phyloP scores from a whole-genome alignment of 2,888 invertebrate species.

The Caenorhabditis zanzibari region DNA sequence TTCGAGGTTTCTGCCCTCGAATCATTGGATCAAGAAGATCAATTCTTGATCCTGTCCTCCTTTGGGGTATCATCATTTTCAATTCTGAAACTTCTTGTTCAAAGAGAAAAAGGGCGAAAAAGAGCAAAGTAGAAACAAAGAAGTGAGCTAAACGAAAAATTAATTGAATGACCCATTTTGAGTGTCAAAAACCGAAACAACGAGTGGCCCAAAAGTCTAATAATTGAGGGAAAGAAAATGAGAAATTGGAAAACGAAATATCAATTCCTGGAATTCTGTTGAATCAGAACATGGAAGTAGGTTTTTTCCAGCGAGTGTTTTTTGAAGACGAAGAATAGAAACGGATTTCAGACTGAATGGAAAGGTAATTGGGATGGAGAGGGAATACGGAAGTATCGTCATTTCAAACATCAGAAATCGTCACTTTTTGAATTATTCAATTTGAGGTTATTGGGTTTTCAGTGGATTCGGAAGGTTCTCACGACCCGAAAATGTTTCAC shows the following conservation, averaged over 20 bases:
- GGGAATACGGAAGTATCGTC: conserved; percentile 8
- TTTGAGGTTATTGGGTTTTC: too few relatives aligned
- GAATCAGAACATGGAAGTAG: background rate
- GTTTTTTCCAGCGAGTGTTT: background rate
- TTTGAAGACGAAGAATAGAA: background rate
- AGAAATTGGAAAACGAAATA: background rate
- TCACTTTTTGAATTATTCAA: conserved; percentile 2
- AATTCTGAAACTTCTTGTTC: conserved; percentile 5
- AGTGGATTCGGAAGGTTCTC: too few relatives aligned
- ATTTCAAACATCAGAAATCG: background rate
- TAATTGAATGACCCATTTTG: conserved; percentile 37
- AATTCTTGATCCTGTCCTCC: conserved; percentile 42
- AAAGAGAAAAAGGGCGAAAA: background rate
- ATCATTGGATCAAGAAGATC: conserved; percentile 55
- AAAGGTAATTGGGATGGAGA: conserved; percentile 18
- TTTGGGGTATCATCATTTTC: conserved; percentile 41
- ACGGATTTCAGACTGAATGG: background rate
- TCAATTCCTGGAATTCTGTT: background rate
- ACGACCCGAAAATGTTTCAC: too few relatives aligned
- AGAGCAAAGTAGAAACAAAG: conserved; percentile 28
- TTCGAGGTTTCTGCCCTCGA: conserved; percentile 44
- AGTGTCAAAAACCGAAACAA: conserved; percentile 27
- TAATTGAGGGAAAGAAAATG: conserved; percentile 20
- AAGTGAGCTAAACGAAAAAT: background rate
- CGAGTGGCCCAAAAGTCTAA: conserved; percentile 1